A percentile compares a stretch with the other conserved stretches of the same genome.
phyloP scores from a whole-genome alignment of 2,113 vertebrate genomes.

The Cettia cetti region DNA sequence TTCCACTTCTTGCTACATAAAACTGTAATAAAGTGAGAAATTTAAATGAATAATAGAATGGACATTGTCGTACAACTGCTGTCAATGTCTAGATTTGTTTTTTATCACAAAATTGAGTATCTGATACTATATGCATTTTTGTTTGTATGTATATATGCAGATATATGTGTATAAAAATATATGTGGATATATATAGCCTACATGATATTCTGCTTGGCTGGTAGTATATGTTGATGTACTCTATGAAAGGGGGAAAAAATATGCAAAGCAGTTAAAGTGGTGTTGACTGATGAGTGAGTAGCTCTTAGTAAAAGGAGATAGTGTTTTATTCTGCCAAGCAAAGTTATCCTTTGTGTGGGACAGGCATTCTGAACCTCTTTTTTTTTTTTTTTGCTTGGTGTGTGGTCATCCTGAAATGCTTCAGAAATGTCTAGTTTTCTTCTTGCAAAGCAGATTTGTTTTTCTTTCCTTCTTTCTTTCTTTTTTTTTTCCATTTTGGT shows the following conservation, averaged over 20 bases:
- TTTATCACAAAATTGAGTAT: background rate
- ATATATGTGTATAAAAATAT: background rate
- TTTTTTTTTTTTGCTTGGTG: slow-evolving; percentile 32
- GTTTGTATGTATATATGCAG: background rate
- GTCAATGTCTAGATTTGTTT: background rate
- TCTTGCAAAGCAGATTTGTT: slow-evolving; percentile 43
- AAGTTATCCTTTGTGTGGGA: slow-evolving; percentile 52
- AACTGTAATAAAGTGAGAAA: background rate
- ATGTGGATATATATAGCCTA: background rate
- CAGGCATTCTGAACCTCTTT: background rate
- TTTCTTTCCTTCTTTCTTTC: slow-evolving; percentile 30
- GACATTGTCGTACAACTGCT: background rate
- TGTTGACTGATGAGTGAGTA: slow-evolving; percentile 42
- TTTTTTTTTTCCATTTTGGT: slow-evolving; percentile 13
- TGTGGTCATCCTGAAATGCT: slow-evolving; percentile 54
- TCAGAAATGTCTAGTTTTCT: slow-evolving; percentile 47
- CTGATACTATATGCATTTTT: background rate
- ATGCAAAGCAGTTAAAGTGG: slow-evolving; percentile 19
- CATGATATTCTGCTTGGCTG: slow-evolving; percentile 18
- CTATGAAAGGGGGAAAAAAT: slow-evolving; percentile 24
- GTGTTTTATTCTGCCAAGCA: background rate
- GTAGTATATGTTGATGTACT: background rate
- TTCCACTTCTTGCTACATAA: background rate
- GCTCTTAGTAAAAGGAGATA: slow-evolving; percentile 48
- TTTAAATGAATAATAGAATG: background rate